Evolutionary conservation across 2,888 invertebrate genomes (phyloP).

Genomic region (Caenorhabditis afra): DNA sequence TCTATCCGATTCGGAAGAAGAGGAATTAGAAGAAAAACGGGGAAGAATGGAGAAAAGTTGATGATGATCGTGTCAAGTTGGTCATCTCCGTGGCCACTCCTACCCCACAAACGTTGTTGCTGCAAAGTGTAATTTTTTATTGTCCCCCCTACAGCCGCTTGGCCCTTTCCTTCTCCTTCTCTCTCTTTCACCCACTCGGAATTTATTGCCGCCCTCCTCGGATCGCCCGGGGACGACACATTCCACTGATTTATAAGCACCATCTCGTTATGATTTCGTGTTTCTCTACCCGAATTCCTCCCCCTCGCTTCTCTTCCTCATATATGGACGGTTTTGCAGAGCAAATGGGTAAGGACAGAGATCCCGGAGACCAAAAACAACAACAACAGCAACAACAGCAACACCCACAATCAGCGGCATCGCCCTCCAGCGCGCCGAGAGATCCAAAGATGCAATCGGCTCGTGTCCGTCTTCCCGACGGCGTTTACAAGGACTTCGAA

Average conservation of each 20-base stretch:
- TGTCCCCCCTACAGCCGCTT: too few species aligned
- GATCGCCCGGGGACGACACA: background rate
- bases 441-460: conserved; percentile 70
- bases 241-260: conserved; percentile 11
- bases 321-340: conserved; percentile 34
- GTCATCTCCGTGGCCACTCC: too few species aligned
- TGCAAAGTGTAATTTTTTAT: conserved; percentile 39
- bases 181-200: conserved; percentile 16
- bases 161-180: too few species aligned
- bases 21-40: too few species aligned
- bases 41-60: too few species aligned
- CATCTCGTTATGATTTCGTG: background rate
- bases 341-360: conserved; percentile 65
- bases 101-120: background rate
- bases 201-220: conserved; percentile 18
- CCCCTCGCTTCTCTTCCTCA: background rate
- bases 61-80: conserved; percentile 4
- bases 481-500: conserved; percentile 71
- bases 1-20: too few species aligned
- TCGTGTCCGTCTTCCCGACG: conserved; percentile 72
- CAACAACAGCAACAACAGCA: conserved; percentile 8
- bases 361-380: conserved; percentile 58
- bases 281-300: background rate
- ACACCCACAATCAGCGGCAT: background rate
- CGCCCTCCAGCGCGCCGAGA: conserved; percentile 29